Conservation (phyloP, 2,888 invertebrate species). For the Operophtera brumata region DNA sequence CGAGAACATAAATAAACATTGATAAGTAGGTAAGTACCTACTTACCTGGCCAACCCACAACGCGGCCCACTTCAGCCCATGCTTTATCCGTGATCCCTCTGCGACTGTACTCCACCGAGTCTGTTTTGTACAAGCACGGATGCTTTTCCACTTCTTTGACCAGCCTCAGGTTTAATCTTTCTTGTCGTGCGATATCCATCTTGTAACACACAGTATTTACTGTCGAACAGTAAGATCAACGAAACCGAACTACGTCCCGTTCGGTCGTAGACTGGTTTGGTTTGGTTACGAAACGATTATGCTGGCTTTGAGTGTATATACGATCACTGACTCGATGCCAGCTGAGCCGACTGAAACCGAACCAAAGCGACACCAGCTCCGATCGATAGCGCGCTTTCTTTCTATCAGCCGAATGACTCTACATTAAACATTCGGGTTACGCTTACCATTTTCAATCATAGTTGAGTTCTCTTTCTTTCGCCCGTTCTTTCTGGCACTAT, state of each 20-base stretch:
- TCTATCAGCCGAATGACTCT: background rate
- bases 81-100: conserved; percentile 9
- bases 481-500: no score
- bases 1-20: background rate
- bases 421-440: background rate
- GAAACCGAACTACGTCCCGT: background rate
- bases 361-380: background rate
- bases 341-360: background rate
- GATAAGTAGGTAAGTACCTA: background rate
- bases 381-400: background rate
- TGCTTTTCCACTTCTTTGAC: conserved; percentile 10
- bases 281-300: no score
- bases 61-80: conserved; percentile 9
- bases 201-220: background rate
- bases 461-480: background rate
- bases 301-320: no score
- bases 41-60: conserved; percentile 18
- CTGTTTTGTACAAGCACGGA: conserved; percentile 16
- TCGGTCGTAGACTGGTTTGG: no score
- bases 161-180: conserved; percentile 5
- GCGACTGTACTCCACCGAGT: background rate
- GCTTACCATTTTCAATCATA: background rate
- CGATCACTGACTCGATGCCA: no score
- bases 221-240: background rate
- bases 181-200: conserved; percentile 4